Evolutionary conservation across 2,888 invertebrate genomes (phyloP), one percentile per base, ranked within the genome.

Genomic region (Tetragonisca angustula): DNA sequence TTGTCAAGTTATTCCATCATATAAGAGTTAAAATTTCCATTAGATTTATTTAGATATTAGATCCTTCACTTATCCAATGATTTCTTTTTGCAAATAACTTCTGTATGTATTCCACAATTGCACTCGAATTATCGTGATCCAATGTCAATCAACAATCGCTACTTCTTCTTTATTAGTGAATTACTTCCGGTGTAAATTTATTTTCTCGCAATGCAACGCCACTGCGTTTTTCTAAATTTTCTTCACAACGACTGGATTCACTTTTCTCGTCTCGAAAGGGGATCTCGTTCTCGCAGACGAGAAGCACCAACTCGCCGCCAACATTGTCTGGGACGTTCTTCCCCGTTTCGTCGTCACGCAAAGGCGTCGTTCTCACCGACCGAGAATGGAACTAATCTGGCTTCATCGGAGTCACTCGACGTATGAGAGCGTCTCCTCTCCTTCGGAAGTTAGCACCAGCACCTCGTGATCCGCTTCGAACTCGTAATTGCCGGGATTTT

Each of bases 351-450:
- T 69, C 68, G 83, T 79, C 84, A 83, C 73, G 70, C 77, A 81
- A 80, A 80, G 61, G 67, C 79, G 75, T 50, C 68, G 21, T 67
- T 70, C 50, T n/a, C 70, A 43, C 68, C 65, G 81, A 61, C 70
- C 9, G 43, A 43, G 21, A 61, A 13, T 9, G 62, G 83, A 89
- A 87, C 87, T 89, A 90, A 89, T 89, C 87, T 84, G 87, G 87
- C 90, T 90, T 89, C 90, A 71, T 82, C 82, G 84, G 83, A 88
- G 88, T 85, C 82, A 80, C 77, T 85, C 86, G 85, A 87, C 86
- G 80, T 78, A 69, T 73, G 56, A 64, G 81, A 54, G 13, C 59
- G 59, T 43, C 43, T 43, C 11, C 43, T 43, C 9, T 11, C 6
- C 43, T 84, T 81, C 78, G 75, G 68, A 87, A 88, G 90, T 86